Evolutionary conservation across 2,797 vertebrate genomes (phyloP), one percentile per base, ranked within the genome.

Genomic region (Dermochelys coriacea): DNA sequence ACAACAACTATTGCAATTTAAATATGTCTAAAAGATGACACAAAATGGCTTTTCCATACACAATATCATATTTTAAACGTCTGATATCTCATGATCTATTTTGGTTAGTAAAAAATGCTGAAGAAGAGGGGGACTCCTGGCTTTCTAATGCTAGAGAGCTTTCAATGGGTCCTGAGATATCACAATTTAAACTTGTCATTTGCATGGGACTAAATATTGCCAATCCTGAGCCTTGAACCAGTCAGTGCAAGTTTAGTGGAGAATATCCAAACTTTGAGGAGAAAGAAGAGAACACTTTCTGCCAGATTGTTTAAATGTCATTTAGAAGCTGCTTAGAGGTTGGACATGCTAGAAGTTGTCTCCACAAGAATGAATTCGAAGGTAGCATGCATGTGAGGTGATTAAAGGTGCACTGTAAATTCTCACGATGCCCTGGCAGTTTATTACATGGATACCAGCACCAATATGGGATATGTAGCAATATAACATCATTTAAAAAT

Each of bases 381-480:
- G 86, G 19, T 16, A 93, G 83, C 78, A 14, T 52, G 85, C 77
- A 85, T 82, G 0, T 78, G 4, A 15, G 86, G 11, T 0, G 68
- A 59, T 27, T 37, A 61, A 86, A 88, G 47, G 1, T 83, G 16
- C 34, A 71, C 87, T 91, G 86, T 21, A 80, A 59, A 79, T 82
- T 78, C 84, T 78, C n/a, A 87, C 8, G 8, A 31, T 75, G 45
- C 21, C 0, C 74, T 83, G 52, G 23, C 45, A 50, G 6, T 59
- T 93, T 91, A 59, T 84, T 54, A 54, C 31, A 74, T 4, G 4
- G 9, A 45, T 80, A n/a, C 21, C 59, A 12, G 27, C 45, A 50
- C 41, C 49, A 37, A 3, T 89, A 7, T 0, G 0, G 18, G 47
- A 31, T 4, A 14, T 8, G 0, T 55, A n/a, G 49, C 78, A 50